Percentiles rank a stretch among this genome's conserved stretches.
phyloP scores from a whole-genome alignment of 2,797 vertebrate species.

The Aulostomus chinensis region DNA sequence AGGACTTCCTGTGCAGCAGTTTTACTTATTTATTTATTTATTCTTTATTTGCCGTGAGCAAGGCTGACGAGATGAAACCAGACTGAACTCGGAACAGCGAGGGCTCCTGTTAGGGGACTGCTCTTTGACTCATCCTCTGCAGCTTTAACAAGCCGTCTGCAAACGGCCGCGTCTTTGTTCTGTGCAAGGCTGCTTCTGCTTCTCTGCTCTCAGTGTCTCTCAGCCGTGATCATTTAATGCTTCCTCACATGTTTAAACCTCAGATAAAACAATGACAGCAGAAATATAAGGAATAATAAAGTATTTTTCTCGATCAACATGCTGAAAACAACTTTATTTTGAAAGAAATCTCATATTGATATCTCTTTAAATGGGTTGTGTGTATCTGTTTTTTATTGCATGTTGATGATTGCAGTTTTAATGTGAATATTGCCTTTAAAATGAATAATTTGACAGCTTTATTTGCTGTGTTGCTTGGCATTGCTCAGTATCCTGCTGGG shows the following conservation, averaged over 20 bases:
- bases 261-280: neutral
- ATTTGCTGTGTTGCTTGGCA: constrained; percentile 5
- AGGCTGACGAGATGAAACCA: constrained; percentile 75
- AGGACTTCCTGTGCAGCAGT: constrained; percentile 42
- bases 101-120: constrained; percentile 63
- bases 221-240: neutral
- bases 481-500: too few species aligned
- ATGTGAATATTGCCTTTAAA: too few species aligned
- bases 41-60: constrained; percentile 45
- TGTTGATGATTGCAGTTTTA: too few species aligned
- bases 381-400: too few species aligned
- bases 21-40: constrained; percentile 14
- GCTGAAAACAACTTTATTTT: too few species aligned
- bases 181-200: constrained; percentile 25
- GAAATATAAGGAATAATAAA: neutral
- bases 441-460: too few species aligned
- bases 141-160: constrained; percentile 67
- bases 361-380: too few species aligned
- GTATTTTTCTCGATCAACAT: too few species aligned
- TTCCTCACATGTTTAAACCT: constrained; percentile 12
- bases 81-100: constrained; percentile 67
- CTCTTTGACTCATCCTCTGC: constrained; percentile 71
- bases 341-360: too few species aligned
- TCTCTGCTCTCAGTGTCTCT: constrained; percentile 2
- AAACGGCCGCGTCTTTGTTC: constrained; percentile 42